A percentile compares a stretch with the other conserved stretches of the same genome.
These are phyloP conservation scores for Lasaia peninsularis DNA, from an alignment of 1,140 invertebrate genomes.

Conservation along the genomic window DNA sequence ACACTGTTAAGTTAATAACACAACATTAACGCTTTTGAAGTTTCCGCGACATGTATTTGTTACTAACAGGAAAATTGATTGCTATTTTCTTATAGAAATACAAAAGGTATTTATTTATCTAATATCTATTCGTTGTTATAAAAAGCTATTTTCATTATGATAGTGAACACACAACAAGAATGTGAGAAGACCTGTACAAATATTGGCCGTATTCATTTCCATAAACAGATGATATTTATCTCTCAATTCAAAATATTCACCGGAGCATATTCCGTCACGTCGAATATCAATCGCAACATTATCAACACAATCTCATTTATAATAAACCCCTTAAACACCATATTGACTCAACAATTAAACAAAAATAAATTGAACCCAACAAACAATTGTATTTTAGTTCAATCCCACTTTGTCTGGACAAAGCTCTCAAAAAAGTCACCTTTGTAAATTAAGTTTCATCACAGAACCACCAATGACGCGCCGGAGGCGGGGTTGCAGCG, in stretches of 20 bases:
- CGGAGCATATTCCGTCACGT: not conserved
- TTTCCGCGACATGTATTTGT: too few relatives aligned
- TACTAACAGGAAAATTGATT: too few relatives aligned
- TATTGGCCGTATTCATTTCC: not conserved
- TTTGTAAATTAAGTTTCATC: slow-evolving; percentile 74
- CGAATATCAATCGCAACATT: slow-evolving; percentile 15
- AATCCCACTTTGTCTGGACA: slow-evolving; percentile 60
- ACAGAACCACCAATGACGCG: slow-evolving; percentile 43
- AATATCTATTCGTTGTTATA: not conserved
- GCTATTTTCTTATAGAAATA: too few relatives aligned
- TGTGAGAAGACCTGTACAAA: not conserved
- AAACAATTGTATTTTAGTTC: slow-evolving; percentile 71
- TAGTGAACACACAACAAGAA: too few relatives aligned
- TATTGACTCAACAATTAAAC: slow-evolving; percentile 38
- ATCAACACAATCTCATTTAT: slow-evolving; percentile 32
- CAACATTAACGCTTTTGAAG: too few relatives aligned
- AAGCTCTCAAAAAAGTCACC: slow-evolving; percentile 71
- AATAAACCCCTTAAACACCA: slow-evolving; percentile 28
- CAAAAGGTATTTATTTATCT: too few relatives aligned
- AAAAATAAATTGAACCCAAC: slow-evolving; percentile 50
- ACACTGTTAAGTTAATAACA: too few relatives aligned
- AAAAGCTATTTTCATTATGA: not conserved
- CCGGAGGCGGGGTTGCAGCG: slow-evolving; percentile 41
- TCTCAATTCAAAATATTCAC: not conserved
- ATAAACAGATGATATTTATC: not conserved